Base-by-base conservation (phyloP, 1,140 invertebrate species). In the Drosophila sechellia region DNA sequence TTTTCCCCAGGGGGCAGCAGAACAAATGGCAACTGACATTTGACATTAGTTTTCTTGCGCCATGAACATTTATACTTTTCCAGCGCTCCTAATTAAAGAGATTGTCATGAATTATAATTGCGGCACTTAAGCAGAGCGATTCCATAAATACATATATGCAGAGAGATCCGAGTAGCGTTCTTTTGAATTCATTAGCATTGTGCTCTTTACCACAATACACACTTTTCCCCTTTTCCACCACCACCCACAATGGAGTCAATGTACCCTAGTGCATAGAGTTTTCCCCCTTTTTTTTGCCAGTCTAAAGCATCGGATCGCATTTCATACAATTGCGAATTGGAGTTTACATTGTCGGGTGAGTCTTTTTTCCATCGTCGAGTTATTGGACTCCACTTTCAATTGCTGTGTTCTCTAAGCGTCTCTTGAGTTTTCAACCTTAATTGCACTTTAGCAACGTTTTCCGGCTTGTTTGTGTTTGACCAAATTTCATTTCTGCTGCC, bases 11-110 rank as follows among this genome's bases (percentile, higher is more conserved):
- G 52, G 43, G 64, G 42, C 17, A 37, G 34, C 65, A 54, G 17
- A 56, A 70, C 34, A 74, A 74, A 74, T 74, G 45, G 61, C 71
- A 76, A 52, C 48, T 76, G 76, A 56, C 75, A 78, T 56, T 78
- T 66, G 60, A 79, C 68, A 78, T 79, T 79, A 72, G 59, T 72
- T 76, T 66, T 49, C 57, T 39, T 48, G 50, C 43, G 42, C 27
- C 20, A 49, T 4, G 52, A 70, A 70, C 64, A 70, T 57, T 48
- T 40, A 20, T 54, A 20, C 56, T 49, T 55, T 35, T 55, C 50
- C 34, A 27, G 43, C 20, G 64, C n/a, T 35, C 22, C 22, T 69
- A 70, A 70, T 70, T 70, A 70, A 70, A 48, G 64, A 31, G 66
- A 70, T 57, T 42, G 66, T 49, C 65, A 40, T 69, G 64, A 48